Conservation (phyloP, 2,797 vertebrate species). For the Anguilla megastoma region DNA sequence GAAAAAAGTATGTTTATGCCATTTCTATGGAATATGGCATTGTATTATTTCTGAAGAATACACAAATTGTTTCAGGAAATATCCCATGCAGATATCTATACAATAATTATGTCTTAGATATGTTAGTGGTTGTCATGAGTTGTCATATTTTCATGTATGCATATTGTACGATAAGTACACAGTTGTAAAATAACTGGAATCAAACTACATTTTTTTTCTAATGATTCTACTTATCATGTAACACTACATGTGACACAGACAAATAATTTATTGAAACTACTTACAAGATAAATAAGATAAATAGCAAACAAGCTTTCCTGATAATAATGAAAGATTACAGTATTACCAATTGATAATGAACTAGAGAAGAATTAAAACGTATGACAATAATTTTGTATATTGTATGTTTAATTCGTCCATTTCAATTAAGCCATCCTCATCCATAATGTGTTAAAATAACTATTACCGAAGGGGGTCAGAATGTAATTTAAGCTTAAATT, state of each 20-base stretch:
- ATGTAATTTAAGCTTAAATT: not conserved
- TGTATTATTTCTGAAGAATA: not conserved
- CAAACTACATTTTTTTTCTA: too few species aligned
- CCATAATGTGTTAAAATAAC: not conserved
- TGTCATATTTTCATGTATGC: not conserved
- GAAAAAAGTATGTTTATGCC: not conserved
- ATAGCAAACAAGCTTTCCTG: too few species aligned
- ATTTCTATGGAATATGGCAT: not conserved
- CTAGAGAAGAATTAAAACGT: not conserved
- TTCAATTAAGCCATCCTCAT: not conserved
- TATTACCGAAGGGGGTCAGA: not conserved
- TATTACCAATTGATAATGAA: not conserved
- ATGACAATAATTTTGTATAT: not conserved
- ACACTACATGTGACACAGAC: too few species aligned
- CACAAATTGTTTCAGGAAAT: not conserved
- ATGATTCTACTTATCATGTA: too few species aligned
- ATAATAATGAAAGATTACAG: not conserved
- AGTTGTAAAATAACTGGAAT: too few species aligned
- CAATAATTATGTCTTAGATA: not conserved
- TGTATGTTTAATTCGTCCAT: not conserved
- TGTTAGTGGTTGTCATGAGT: not conserved
- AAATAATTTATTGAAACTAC: too few species aligned
- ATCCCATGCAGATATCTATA: not conserved
- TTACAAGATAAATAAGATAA: too few species aligned
- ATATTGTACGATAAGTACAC: too few species aligned